phyloP scores from a whole-genome alignment of 2,888 invertebrate species.

The Hemithea aestivaria region DNA sequence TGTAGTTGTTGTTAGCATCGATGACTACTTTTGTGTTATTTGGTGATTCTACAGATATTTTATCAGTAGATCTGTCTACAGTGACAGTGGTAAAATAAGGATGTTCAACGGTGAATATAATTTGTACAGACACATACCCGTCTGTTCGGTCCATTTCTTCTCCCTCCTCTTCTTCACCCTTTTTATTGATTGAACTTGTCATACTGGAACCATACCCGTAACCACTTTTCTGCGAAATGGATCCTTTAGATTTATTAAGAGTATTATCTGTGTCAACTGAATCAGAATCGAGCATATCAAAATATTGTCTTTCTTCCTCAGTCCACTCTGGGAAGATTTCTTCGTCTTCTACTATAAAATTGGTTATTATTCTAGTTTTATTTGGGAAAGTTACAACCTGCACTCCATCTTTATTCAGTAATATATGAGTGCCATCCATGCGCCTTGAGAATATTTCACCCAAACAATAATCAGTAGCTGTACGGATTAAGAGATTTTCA shows the following conservation, averaged over 20 bases:
- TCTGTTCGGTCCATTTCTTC: constrained; percentile 40
- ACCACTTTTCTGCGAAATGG: constrained; percentile 45
- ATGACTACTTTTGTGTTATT: constrained; percentile 48
- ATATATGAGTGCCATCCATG: constrained; percentile 60
- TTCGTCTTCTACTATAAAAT: constrained; percentile 49
- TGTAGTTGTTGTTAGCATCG: constrained; percentile 45
- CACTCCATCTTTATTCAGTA: constrained; percentile 63
- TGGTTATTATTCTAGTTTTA: constrained; percentile 59
- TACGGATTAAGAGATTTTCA: constrained; percentile 57
- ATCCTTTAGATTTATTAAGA: constrained; percentile 35
- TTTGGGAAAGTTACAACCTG: constrained; percentile 60
- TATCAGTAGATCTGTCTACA: constrained; percentile 53
- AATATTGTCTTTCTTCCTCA: constrained; percentile 51
- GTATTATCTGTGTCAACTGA: constrained; percentile 34
- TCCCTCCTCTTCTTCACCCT: constrained; percentile 23
- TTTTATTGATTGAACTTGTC: constrained; percentile 34
- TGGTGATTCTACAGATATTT: constrained; percentile 56
- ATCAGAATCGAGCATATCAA: constrained; percentile 41
- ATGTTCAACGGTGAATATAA: constrained; percentile 66
- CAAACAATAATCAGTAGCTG: constrained; percentile 62
- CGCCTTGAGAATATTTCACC: constrained; percentile 65
- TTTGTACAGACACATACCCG: constrained; percentile 58
- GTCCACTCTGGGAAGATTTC: constrained; percentile 68
- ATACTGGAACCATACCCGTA: constrained; percentile 26
- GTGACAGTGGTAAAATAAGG: constrained; percentile 72